Percentiles rank a stretch among this genome's conserved stretches.
Evolutionary conservation across 1,140 invertebrate species (phyloP).

Genomic region (Samia ricini): DNA sequence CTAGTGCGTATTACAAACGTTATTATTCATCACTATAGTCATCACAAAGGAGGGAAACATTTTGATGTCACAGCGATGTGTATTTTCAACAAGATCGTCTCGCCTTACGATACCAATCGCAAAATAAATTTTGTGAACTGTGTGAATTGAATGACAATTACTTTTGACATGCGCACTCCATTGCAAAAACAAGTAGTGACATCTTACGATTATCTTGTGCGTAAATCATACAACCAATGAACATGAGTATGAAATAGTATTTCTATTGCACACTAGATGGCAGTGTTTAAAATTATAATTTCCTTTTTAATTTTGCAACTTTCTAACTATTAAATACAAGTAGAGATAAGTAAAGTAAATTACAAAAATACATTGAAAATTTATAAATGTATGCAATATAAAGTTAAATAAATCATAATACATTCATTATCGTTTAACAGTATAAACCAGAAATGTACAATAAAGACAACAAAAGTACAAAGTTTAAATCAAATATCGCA

Average conservation of each 20-base stretch:
- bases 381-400: too few relatives aligned
- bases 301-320: too few relatives aligned
- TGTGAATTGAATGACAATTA: constrained; percentile 68
- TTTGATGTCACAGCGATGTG: constrained; percentile 38
- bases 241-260: neutral
- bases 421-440: neutral
- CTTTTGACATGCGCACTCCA: constrained; percentile 68
- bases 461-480: neutral
- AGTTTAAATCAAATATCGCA: constrained; percentile 14
- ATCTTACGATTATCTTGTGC: constrained; percentile 24
- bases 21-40: constrained; percentile 40
- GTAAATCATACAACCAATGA: neutral
- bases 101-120: constrained; percentile 52
- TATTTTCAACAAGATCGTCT: constrained; percentile 60
- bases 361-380: neutral
- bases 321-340: neutral
- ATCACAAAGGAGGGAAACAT: constrained; percentile 34
- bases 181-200: constrained; percentile 38
- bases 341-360: neutral
- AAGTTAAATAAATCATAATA: neutral
- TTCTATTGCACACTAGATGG: constrained; percentile 27
- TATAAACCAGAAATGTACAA: neutral
- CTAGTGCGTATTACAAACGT: constrained; percentile 13
- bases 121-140: constrained; percentile 68
- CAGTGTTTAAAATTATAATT: constrained; percentile 8